These are phyloP conservation scores for Arizona elegans DNA, from an alignment of 2,113 vertebrate species.

Conservation along the genomic window DNA sequence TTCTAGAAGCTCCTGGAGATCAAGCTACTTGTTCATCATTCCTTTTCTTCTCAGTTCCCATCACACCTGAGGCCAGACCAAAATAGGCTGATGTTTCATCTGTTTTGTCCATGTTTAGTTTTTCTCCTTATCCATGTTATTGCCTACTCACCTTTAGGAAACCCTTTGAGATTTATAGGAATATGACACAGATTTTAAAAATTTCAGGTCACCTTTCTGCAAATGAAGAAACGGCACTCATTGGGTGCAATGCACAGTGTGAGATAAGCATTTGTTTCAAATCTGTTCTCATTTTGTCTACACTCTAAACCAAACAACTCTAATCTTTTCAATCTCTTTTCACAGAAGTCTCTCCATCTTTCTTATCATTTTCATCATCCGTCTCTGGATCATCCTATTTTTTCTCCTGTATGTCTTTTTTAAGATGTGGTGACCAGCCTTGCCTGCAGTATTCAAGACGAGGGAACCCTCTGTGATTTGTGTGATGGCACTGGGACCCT, in stretches of 20 bases:
- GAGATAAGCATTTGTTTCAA: slow-evolving; percentile 15
- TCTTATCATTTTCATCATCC: slow-evolving; percentile 58
- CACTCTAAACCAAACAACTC: slow-evolving; percentile 32
- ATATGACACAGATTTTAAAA: not conserved
- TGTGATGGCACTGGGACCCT: slow-evolving; percentile 32
- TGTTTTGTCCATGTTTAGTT: slow-evolving; percentile 8
- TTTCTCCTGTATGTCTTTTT: slow-evolving; percentile 60
- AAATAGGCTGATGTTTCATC: not conserved
- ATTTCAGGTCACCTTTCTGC: not conserved
- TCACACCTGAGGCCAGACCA: not conserved
- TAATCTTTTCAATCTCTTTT: slow-evolving; percentile 61
- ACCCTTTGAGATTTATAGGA: not conserved
- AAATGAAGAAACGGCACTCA: not conserved
- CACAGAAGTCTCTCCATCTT: slow-evolving; percentile 61
- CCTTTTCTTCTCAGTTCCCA: not conserved
- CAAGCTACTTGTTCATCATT: not conserved
- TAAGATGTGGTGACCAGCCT: slow-evolving; percentile 60
- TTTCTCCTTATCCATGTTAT: not conserved
- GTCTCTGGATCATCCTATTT: slow-evolving; percentile 61
- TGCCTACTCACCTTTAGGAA: slow-evolving; percentile 27
- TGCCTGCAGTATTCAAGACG: slow-evolving; percentile 49
- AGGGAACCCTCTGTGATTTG: slow-evolving; percentile 40
- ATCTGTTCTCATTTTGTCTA: slow-evolving; percentile 19
- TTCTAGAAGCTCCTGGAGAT: not conserved
- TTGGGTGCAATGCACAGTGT: not conserved